These are phyloP conservation scores for Lithophane leautieri DNA, from an alignment of 2,888 invertebrate genomes.

Conservation along the genomic window DNA sequence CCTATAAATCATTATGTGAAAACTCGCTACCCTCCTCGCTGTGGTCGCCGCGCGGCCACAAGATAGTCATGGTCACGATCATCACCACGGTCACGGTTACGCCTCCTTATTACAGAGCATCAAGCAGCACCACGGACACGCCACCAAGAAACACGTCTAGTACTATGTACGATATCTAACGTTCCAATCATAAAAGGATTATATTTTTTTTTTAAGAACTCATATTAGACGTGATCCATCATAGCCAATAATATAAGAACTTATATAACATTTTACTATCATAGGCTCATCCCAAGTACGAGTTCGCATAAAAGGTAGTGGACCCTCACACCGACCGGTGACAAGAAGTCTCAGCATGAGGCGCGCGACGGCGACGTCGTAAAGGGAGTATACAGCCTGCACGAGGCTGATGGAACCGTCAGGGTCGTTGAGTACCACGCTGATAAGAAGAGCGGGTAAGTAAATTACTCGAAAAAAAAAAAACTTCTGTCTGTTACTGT, in stretches of 20 bases:
- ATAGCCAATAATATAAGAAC: neutral
- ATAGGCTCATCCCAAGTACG: constrained; percentile 81
- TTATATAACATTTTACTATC: neutral
- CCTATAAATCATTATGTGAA: neutral
- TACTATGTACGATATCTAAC: constrained; percentile 21
- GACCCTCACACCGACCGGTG: constrained; percentile 89
- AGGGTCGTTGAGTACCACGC: constrained; percentile 87
- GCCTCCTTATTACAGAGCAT: constrained; percentile 67
- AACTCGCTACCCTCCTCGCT: neutral
- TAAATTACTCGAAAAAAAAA: neutral
- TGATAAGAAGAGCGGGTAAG: constrained; percentile 75
- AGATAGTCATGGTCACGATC: neutral
- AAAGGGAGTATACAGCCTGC: constrained; percentile 89
- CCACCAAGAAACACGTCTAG: constrained; percentile 55
- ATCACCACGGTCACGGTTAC: constrained; percentile 30
- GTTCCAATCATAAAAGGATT: neutral
- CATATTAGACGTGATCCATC: constrained; percentile 1
- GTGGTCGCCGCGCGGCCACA: neutral
- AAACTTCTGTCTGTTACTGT: neutral
- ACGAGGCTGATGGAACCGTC: constrained; percentile 83
- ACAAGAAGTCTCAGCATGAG: constrained; percentile 85
- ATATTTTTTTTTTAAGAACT: neutral
- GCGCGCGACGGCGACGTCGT: constrained; percentile 89
- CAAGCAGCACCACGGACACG: constrained; percentile 62
- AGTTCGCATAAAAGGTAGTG: constrained; percentile 84